Evolutionary conservation across 2,113 vertebrate genomes (phyloP), one percentile per base, ranked within the genome.

Genomic region (Fregetta grallaria): DNA sequence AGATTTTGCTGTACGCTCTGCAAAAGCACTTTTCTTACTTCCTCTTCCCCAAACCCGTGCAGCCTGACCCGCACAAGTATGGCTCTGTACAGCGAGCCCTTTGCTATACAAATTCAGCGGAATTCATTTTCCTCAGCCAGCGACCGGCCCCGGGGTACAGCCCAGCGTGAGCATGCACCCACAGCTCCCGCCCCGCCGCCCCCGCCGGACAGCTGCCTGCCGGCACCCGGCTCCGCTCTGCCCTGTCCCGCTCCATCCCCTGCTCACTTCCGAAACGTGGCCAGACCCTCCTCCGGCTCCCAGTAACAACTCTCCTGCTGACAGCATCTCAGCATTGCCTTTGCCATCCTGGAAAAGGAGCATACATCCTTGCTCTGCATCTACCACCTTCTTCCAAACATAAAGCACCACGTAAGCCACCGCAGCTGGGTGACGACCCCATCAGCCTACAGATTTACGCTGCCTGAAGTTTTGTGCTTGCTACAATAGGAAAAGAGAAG

Each of bases 71-170:
- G 4, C 49, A 25, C 21, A 66, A 72, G 32, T 1, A 1, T 59
- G 68, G 30, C 23, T 80, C 45, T 59, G 18, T 59, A 75, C 29
- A 71, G 44, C 0, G 2, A 76, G 30, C 34, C 26, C 45, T 38
- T 14, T 25, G 30, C 66, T 71, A 30, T 34, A 74, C 47, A 45
- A 23, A 59, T 26, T 7, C 67, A 50, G 53, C 13, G 17, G n/a
- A 66, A 92, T 27, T 65, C 0, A 0, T 34, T 34, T 55, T 70
- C 40, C 38, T 38, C 62, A 52, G 55, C 23, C 59, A 73, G 61
- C 0, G 0, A 19, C 34, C 3, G 2, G 5, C 34, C 50, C n/a
- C 0, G 1, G 44, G 11, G 12, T n/a, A 30, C 26, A 75, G n/a
- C 26, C 47, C 53, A 15, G 32, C 2, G 1, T 2, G 7, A 87